Conservation (phyloP, 1,140 invertebrate species). For the Drosophila prosaltans region DNA sequence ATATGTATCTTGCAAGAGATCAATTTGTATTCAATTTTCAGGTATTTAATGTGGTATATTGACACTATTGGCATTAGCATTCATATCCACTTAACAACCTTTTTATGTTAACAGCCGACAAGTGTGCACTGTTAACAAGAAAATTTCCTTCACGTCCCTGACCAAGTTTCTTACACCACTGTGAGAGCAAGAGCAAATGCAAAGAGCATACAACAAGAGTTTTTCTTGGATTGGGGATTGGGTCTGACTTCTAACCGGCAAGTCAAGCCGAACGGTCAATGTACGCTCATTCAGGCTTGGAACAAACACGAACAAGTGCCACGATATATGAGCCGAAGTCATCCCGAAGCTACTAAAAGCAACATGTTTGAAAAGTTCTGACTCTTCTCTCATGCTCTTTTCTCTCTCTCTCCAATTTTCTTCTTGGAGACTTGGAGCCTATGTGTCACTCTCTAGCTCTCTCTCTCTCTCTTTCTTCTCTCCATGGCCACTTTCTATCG, state of each 20-base stretch:
- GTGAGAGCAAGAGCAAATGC: conserved; percentile 12
- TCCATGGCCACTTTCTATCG: conserved; percentile 10
- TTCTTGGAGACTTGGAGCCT: background rate
- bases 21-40: conserved; percentile 16
- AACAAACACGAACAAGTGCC: conserved; percentile 29
- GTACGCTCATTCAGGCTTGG: conserved; percentile 66
- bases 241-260: conserved; percentile 62
- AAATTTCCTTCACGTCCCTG: conserved; percentile 36
- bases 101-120: conserved; percentile 20
- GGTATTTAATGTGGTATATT: background rate
- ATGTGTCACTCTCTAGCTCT: no score
- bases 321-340: background rate
- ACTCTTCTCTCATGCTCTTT: no score
- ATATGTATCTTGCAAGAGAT: background rate
- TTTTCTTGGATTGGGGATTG: background rate
- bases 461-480: background rate
- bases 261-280: conserved; percentile 77
- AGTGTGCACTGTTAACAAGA: conserved; percentile 17
- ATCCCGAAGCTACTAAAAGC: conserved; percentile 6
- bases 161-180: conserved; percentile 41
- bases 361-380: conserved; percentile 55
- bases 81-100: conserved; percentile 17
- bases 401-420: background rate
- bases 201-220: conserved; percentile 31
- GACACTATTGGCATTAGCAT: conserved; percentile 15